Base-by-base conservation (phyloP, 2,888 invertebrate genomes). In the Panorpa germanica region DNA sequence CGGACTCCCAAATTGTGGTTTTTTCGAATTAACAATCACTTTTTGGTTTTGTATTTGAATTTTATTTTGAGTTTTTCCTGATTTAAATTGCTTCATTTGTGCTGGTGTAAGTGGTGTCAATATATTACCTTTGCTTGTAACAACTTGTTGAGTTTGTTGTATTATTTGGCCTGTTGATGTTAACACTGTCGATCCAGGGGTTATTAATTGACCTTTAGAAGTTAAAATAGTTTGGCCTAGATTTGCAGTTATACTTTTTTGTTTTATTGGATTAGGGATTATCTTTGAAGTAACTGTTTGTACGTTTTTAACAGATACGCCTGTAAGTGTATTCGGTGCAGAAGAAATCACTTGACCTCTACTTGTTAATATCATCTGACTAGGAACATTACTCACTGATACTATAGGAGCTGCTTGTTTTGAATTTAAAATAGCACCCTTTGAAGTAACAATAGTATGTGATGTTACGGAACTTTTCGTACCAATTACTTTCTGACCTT, bases 391-490 rank as follows among this genome's bases (percentile, higher is more conserved):
- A n/a, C n/a, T n/a, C n/a, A n/a, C n/a, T 32, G 32, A 15, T 31
- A 19, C 34, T 29, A 15, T 28, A 14, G n/a, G n/a, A 6, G 38
- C 27, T 2, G 38, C 29, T 38, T 40, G 25, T n/a, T n/a, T n/a
- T n/a, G n/a, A n/a, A n/a, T n/a, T n/a, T n/a, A n/a, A n/a, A 10
- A 37, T 29, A 8, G 34, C 29, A 22, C 58, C 34, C 28, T 40
- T 38, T n/a, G 35, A 32, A 15, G 35, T 35, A 6, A 33, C 28
- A 16, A 38, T 36, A 14, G 34, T 35, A 31, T 9, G 37, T 39
- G 16, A n/a, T 40, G 33, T 35, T 44, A 42, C 21, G 25, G 13
- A n/a, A 42, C 12, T 59, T 40, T 64, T 61, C 12, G 65, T 62
- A n/a, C n/a, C n/a, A n/a, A n/a, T n/a, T n/a, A n/a, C n/a, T n/a